These are phyloP conservation scores for Brachyistius frenatus DNA, from an alignment of 2,113 vertebrate species.

Conservation along the genomic window DNA sequence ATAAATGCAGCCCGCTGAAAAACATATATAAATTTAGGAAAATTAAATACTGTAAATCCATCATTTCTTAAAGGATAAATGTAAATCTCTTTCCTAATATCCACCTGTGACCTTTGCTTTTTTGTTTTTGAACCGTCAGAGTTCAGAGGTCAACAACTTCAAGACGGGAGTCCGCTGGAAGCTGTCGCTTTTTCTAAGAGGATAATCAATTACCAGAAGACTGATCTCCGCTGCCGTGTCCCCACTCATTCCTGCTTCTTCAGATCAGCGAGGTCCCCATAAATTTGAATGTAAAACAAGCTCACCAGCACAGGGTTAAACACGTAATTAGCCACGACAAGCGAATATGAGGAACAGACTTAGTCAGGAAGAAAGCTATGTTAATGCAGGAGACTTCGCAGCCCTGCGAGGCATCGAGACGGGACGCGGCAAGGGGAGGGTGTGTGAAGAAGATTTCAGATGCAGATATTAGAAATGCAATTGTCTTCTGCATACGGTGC, in stretches of 20 bases:
- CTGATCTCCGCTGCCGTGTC: conserved; percentile 80
- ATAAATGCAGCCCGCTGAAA: background rate
- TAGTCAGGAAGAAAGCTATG: conserved; percentile 62
- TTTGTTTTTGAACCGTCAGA: background rate
- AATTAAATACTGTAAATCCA: conserved; percentile 8
- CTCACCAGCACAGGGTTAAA: conserved; percentile 81
- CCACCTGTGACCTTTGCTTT: conserved; percentile 44
- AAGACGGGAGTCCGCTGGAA: conserved; percentile 50
- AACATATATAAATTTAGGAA: background rate
- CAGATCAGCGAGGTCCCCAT: conserved; percentile 82
- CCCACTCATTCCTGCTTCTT: conserved; percentile 75
- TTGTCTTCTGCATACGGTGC: conserved; percentile 79
- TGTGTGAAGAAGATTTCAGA: conserved; percentile 69
- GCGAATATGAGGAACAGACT: conserved; percentile 68
- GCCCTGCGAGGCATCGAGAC: conserved; percentile 75
- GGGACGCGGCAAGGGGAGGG: conserved; percentile 58
- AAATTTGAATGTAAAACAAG: conserved; percentile 85
- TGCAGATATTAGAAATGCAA: conserved; percentile 85
- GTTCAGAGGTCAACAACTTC: conserved; percentile 72
- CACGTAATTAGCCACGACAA: conserved; percentile 79
- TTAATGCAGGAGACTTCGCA: conserved; percentile 60
- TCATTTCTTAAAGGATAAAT: background rate
- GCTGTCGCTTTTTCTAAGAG: conserved; percentile 77
- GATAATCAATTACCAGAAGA: conserved; percentile 87
- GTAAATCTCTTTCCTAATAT: background rate